phyloP scores from a whole-genome alignment of 2,888 invertebrate species.

The Pilophorus perplexus region DNA sequence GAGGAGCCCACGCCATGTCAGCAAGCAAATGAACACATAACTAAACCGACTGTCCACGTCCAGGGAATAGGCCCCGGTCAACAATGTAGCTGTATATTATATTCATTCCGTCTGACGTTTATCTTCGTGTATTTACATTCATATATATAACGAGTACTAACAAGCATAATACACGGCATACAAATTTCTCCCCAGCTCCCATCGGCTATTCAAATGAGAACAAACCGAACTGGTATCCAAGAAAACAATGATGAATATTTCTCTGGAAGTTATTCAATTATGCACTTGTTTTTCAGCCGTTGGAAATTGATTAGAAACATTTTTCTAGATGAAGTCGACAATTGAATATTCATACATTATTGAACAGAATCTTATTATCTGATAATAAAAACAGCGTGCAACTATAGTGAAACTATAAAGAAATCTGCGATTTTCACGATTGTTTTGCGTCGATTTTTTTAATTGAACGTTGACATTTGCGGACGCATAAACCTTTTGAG shows the following conservation, averaged over 20 bases:
- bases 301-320: not conserved
- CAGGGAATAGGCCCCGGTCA: constrained; percentile 21
- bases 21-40: constrained; percentile 25
- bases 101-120: constrained; percentile 18
- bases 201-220: constrained; percentile 20
- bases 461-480: too few species aligned
- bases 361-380: too few species aligned
- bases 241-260: constrained; percentile 2
- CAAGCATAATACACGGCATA: constrained; percentile 22
- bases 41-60: constrained; percentile 27
- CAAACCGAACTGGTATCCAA: not conserved
- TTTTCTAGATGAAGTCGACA: too few species aligned
- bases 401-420: too few species aligned
- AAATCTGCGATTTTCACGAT: too few species aligned
- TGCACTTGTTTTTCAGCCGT: not conserved
- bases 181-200: constrained; percentile 10
- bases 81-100: constrained; percentile 30
- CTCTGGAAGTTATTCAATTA: not conserved
- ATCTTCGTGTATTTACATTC: constrained; percentile 17
- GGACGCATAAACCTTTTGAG: too few species aligned
- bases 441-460: too few species aligned
- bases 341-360: too few species aligned
- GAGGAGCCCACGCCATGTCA: constrained; percentile 19
- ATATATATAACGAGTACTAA: constrained; percentile 28
- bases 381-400: too few species aligned